Evolutionary conservation across 2,113 vertebrate genomes (phyloP).

Genomic region (Petromus typicus): DNA sequence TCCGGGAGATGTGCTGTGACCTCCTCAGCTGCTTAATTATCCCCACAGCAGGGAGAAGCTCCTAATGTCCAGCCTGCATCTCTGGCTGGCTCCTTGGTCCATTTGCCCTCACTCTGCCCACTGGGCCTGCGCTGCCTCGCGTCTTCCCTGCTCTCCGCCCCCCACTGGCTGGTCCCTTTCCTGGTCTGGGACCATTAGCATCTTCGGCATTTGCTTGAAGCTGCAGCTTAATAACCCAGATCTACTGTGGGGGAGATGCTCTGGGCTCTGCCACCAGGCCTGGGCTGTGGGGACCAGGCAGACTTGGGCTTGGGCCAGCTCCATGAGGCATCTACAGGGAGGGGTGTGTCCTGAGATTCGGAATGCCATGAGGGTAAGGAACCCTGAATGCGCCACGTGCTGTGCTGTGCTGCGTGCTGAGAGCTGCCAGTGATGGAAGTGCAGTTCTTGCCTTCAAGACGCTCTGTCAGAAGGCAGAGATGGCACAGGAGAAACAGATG

Average conservation of each 20-base stretch:
- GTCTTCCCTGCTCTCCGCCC: background rate
- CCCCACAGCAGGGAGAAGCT: background rate
- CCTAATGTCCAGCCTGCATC: background rate
- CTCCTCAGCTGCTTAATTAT: background rate
- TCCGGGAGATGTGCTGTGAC: background rate
- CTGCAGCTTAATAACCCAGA: conserved; percentile 78
- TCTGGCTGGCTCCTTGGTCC: background rate
- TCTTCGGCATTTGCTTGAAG: conserved; percentile 80
- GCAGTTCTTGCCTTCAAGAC: background rate
- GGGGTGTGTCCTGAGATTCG: background rate
- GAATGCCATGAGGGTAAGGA: accelerated
- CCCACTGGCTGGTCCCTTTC: background rate
- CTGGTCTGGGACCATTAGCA: conserved; percentile 66
- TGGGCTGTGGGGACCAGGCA: accelerated
- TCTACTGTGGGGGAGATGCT: background rate
- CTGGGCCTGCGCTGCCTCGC: background rate
- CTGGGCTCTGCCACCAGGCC: background rate
- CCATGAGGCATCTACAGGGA: background rate
- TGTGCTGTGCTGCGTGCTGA: background rate
- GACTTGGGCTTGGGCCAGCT: accelerated
- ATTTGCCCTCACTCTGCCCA: background rate
- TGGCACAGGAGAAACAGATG: background rate
- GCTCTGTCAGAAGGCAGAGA: background rate
- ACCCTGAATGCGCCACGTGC: accelerated
- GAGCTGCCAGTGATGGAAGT: background rate